Conservation (phyloP, 2,113 vertebrate species). For the Nestor notabilis region DNA sequence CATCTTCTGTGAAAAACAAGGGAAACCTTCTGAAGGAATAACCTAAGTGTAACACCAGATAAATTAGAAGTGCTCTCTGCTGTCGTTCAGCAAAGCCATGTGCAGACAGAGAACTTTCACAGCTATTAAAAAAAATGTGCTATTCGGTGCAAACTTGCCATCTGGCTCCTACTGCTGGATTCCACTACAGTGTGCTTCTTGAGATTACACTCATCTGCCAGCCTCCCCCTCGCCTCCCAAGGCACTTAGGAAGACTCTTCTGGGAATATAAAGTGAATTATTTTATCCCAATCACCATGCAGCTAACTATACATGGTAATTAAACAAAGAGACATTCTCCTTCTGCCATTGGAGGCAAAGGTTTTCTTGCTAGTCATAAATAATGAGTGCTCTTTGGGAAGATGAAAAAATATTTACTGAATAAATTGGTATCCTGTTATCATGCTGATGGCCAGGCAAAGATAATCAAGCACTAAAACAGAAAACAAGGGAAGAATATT, state of each 20-base stretch:
- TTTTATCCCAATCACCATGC: conserved; percentile 67
- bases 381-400: conserved; percentile 37
- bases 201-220: conserved; percentile 66
- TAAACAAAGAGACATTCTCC: conserved; percentile 68
- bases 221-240: conserved; percentile 64
- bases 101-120: conserved; percentile 68
- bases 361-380: conserved; percentile 72
- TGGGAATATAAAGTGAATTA: conserved; percentile 76
- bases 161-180: conserved; percentile 67
- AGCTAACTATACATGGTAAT: conserved; percentile 75
- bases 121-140: conserved; percentile 72
- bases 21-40: conserved; percentile 55
- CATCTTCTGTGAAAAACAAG: conserved; percentile 13
- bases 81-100: conserved; percentile 67
- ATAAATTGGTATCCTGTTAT: conserved; percentile 37
- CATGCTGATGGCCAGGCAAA: not conserved
- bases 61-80: conserved; percentile 39
- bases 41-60: conserved; percentile 23
- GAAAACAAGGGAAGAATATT: not conserved
- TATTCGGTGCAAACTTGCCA: conserved; percentile 71
- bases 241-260: conserved; percentile 73
- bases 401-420: conserved; percentile 61
- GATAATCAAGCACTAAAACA: not conserved
- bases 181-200: conserved; percentile 43
- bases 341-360: conserved; percentile 69